Base-by-base conservation (phyloP, 2,888 invertebrate species). In the Pseudoips prasinana region DNA sequence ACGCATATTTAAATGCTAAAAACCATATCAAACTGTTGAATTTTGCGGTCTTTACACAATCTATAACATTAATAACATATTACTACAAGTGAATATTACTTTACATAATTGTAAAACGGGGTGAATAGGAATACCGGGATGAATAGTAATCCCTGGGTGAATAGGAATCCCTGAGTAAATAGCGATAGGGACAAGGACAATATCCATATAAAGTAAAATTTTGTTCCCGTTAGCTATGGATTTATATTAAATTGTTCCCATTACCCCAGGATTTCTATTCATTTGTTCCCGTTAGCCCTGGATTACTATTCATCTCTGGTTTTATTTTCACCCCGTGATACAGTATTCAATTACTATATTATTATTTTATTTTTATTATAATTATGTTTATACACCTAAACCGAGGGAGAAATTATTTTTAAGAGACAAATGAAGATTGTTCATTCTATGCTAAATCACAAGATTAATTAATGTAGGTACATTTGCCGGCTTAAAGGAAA, bases 1-100 rank as follows among this genome's bases (percentile, higher is more conserved):
- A 49, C 31, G 51, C 48, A 53, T 64, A 57, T 65, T 75, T 78
- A 77, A 75, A 80, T 76, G 74, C 79, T 81, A 79, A 62, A 79
- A 62, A 57, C 55, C 71, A 69, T 50, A 62, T 52, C 72, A 73
- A 76, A 50, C 65, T 68, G 69, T 72, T 58, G 57, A 59, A 60
- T 58, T 50, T 61, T 64, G 63, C 69, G 59, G 65, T 73, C 63
- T 71, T 68, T 63, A 70, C n/a, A n/a, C n/a, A n/a, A n/a, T 59
- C 55, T 60, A 59, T 56, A 54, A 56, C 62, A 60, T 49, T 65
- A 52, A 58, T 58, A 52, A 58, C 57, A 50, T 53, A 50, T 47
- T 44, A 58, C 39, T 43, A 56, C 46, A 57, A 50, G 57, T 51
- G 48, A 59, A 51, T 54, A 57, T 57, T 51, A 57, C 43, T 58